Evolutionary conservation across 2,888 invertebrate genomes (phyloP).

Genomic region (Dastarcus helophoroides): DNA sequence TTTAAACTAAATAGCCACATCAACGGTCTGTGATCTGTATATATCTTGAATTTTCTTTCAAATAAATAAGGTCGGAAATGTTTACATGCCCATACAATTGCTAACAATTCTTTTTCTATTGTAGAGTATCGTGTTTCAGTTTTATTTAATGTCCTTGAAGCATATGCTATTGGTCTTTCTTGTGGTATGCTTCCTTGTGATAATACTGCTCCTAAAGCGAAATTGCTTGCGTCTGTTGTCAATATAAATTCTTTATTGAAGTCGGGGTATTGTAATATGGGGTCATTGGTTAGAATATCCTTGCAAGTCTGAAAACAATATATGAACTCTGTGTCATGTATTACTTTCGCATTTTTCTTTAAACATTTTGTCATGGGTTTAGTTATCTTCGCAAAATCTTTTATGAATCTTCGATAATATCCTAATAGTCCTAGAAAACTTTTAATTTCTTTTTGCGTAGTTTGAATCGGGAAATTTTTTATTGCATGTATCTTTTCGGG

Average conservation of each 20-base stretch:
- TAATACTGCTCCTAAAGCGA: conserved; percentile 14
- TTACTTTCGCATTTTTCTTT: conserved; percentile 12
- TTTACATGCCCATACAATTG: conserved; percentile 17
- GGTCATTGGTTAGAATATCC: conserved; percentile 9
- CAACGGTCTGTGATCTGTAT: conserved; percentile 22
- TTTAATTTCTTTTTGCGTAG: conserved; percentile 12
- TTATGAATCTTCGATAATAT: conserved; percentile 13
- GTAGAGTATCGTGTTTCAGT: conserved; percentile 11
- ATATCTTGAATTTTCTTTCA: conserved; percentile 18
- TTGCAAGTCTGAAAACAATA: conserved; percentile 10
- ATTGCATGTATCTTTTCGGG: conserved; percentile 12
- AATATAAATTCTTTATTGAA: conserved; percentile 11
- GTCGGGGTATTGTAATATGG: conserved; percentile 12
- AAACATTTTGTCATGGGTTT: conserved; percentile 11
- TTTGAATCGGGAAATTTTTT: conserved; percentile 14
- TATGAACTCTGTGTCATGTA: conserved; percentile 13
- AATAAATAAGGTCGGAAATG: conserved; percentile 17
- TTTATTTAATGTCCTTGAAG: conserved; percentile 19
- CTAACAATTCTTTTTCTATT: conserved; percentile 15
- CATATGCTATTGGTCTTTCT: conserved; percentile 29
- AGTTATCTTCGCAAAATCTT: conserved; percentile 12
- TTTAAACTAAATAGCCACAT: conserved; percentile 17
- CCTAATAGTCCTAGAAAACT: conserved; percentile 15
- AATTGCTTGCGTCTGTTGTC: conserved; percentile 11
- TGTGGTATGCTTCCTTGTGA: conserved; percentile 13